Percentiles rank a stretch among this genome's conserved stretches.
These are phyloP conservation scores for Catocala nupta DNA, from an alignment of 2,888 invertebrate genomes.

Conservation along the genomic window DNA sequence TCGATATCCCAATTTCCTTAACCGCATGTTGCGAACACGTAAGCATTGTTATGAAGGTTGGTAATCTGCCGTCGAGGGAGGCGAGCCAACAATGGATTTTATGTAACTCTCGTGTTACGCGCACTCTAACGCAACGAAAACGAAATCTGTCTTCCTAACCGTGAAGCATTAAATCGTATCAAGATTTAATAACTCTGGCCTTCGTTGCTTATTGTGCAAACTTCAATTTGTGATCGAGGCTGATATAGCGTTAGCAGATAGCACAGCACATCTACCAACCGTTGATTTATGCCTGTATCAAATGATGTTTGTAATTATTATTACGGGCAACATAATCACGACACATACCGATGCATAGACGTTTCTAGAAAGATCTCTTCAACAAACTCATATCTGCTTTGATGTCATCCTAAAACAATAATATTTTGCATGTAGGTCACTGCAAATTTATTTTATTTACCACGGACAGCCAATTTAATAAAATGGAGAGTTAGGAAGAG, in stretches of 20 bases:
- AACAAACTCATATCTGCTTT: too few relatives aligned
- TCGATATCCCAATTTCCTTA: constrained; percentile 47
- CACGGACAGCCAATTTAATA: constrained; percentile 8
- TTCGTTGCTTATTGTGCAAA: constrained; percentile 57
- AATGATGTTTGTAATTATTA: background rate
- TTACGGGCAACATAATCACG: background rate
- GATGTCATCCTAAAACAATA: background rate
- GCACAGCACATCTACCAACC: background rate
- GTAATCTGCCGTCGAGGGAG: constrained; percentile 43
- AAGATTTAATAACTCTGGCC: constrained; percentile 62
- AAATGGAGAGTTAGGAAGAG: constrained; percentile 40
- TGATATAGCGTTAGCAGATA: constrained; percentile 14
- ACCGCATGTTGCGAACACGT: constrained; percentile 42
- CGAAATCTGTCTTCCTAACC: constrained; percentile 67
- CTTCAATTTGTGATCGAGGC: constrained; percentile 33
- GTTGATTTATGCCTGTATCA: background rate
- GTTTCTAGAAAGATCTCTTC: too few relatives aligned
- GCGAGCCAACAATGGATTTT: constrained; percentile 70
- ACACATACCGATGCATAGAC: too few relatives aligned
- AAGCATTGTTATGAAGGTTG: constrained; percentile 62
- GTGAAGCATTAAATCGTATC: constrained; percentile 67
- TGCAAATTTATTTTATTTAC: background rate
- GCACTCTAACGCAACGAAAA: constrained; percentile 63
- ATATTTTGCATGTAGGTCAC: background rate
- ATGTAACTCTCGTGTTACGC: constrained; percentile 69